Conservation (phyloP, 2,888 invertebrate species). For the Brenthis daphne region DNA sequence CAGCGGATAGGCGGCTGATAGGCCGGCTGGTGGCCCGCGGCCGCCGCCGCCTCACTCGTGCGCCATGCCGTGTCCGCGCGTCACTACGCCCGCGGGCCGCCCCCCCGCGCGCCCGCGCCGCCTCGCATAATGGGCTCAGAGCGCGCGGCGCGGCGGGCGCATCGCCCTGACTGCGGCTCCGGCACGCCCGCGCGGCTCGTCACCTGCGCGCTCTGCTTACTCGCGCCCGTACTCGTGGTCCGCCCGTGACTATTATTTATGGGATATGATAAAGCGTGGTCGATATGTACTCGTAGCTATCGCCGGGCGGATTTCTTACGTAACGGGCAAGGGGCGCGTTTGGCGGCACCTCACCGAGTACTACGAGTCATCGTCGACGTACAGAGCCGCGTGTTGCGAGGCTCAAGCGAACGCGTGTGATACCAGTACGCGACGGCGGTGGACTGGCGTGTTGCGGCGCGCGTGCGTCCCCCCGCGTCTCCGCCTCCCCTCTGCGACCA, state of each 20-base stretch:
- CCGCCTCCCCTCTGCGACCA: slow-evolving; percentile 36
- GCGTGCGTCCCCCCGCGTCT: slow-evolving; percentile 48
- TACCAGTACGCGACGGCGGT: slow-evolving; percentile 63
- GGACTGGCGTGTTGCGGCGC: slow-evolving; percentile 66
- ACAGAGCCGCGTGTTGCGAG: slow-evolving; percentile 65
- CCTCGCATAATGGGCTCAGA: slow-evolving; percentile 54
- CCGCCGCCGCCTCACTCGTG: slow-evolving; percentile 65
- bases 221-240: slow-evolving; percentile 45
- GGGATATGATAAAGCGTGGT: slow-evolving; percentile 44
- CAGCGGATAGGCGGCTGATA: slow-evolving; percentile 66
- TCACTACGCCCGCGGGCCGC: slow-evolving; percentile 50
- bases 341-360: slow-evolving; percentile 68
- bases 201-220: slow-evolving; percentile 46
- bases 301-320: slow-evolving; percentile 58
- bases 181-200: slow-evolving; percentile 57
- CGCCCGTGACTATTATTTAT: slow-evolving; percentile 42
- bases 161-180: slow-evolving; percentile 55
- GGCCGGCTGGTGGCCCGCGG: slow-evolving; percentile 66
- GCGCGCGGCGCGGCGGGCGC: slow-evolving; percentile 52
- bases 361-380: slow-evolving; percentile 69
- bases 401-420: slow-evolving; percentile 60
- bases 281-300: slow-evolving; percentile 52
- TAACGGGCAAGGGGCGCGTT: slow-evolving; percentile 64
- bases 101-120: slow-evolving; percentile 48
- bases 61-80: slow-evolving; percentile 54